These are phyloP conservation scores for Marmota flaviventris DNA, from an alignment of 2,113 vertebrate genomes.

Conservation along the genomic window DNA sequence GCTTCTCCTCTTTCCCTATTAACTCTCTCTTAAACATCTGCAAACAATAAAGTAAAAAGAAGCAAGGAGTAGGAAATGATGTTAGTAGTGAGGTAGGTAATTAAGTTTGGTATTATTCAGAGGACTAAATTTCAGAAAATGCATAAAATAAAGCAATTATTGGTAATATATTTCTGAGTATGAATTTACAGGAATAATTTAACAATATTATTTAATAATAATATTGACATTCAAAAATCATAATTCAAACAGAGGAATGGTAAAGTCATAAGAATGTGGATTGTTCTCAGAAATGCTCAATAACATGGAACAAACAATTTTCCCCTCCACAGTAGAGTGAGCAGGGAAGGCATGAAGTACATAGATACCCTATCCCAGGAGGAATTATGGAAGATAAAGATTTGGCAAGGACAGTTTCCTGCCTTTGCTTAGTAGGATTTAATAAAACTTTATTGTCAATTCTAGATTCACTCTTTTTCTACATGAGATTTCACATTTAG, in stretches of 20 bases:
- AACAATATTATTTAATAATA: not conserved
- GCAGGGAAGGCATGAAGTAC: not conserved
- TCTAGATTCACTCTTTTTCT: conserved; percentile 15
- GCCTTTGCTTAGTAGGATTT: not conserved
- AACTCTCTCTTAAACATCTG: not conserved
- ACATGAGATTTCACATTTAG: conserved; percentile 5
- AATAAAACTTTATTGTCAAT: not conserved
- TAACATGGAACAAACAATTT: not conserved
- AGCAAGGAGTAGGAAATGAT: not conserved
- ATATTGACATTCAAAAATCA: not conserved
- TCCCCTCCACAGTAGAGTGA: not conserved
- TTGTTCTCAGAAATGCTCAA: not conserved
- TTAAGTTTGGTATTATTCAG: not conserved
- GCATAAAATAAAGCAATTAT: not conserved
- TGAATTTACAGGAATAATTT: not conserved
- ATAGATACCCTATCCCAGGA: not conserved
- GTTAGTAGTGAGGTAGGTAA: not conserved
- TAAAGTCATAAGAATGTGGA: not conserved
- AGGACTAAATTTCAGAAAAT: not conserved
- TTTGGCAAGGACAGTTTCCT: not conserved
- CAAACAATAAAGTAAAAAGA: not conserved
- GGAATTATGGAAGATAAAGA: not conserved
- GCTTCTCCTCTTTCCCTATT: not conserved
- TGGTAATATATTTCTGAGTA: not conserved
- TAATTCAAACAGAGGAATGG: not conserved